Conservation (phyloP, 2,888 invertebrate genomes). For the Trissolcus brochymenae region DNA sequence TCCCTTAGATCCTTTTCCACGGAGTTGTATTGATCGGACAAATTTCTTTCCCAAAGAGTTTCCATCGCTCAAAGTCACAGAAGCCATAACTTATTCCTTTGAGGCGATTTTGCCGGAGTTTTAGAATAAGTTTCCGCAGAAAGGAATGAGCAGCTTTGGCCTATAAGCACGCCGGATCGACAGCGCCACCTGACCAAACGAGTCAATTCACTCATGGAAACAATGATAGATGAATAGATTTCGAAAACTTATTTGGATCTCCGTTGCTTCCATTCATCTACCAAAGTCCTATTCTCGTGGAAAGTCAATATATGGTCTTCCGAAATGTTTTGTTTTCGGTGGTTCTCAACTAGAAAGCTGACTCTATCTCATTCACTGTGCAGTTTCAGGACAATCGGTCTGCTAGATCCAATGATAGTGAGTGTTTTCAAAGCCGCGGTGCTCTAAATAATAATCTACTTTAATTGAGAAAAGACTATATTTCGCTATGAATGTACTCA, state of each 20-base stretch:
- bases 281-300: background rate
- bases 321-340: background rate
- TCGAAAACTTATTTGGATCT: slow-evolving; percentile 3
- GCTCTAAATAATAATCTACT: background rate
- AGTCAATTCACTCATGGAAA: slow-evolving; percentile 2
- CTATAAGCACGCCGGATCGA: background rate
- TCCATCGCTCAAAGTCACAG: no score
- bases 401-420: background rate
- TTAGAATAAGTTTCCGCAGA: background rate
- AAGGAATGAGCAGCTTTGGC: background rate
- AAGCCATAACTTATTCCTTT: background rate
- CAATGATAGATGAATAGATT: slow-evolving; percentile 9
- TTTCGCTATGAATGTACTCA: no score
- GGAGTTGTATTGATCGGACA: background rate
- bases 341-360: background rate
- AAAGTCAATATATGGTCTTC: background rate
- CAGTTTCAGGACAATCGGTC: background rate
- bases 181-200: background rate
- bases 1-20: no score
- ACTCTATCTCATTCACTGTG: background rate
- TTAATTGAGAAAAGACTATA: no score
- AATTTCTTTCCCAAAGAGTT: background rate
- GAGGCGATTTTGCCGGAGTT: background rate
- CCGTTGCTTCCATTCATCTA: background rate
- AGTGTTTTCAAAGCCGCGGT: background rate